Conservation (phyloP, 2,888 invertebrate species). For the Zygaena filipendulae region DNA sequence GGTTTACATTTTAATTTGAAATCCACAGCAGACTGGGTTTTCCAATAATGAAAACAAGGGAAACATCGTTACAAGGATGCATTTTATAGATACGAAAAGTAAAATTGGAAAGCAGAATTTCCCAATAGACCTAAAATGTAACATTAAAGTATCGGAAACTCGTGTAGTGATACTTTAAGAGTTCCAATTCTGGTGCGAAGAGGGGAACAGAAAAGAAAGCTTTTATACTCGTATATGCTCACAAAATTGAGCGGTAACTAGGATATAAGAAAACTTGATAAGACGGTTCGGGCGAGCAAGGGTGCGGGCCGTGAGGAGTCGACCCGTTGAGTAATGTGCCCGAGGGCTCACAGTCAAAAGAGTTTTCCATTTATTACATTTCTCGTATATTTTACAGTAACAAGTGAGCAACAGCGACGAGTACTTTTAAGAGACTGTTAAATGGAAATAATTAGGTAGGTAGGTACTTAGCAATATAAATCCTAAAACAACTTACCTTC, state of each 20-base stretch:
- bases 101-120: too few relatives aligned
- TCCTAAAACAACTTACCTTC: too few relatives aligned
- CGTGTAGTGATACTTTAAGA: slow-evolving; percentile 37
- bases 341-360: slow-evolving; percentile 58
- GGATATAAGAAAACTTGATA: slow-evolving; percentile 61
- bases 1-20: too few relatives aligned
- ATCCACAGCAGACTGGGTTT: slow-evolving; percentile 10
- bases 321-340: slow-evolving; percentile 54
- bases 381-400: slow-evolving; percentile 64
- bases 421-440: slow-evolving; percentile 43
- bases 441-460: slow-evolving; percentile 64
- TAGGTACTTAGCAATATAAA: too few relatives aligned
- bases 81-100: too few relatives aligned
- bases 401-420: slow-evolving; percentile 34
- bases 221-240: slow-evolving; percentile 51
- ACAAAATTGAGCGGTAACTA: slow-evolving; percentile 60
- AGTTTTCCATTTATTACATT: slow-evolving; percentile 68
- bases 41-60: too few relatives aligned
- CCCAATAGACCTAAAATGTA: slow-evolving; percentile 18
- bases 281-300: slow-evolving; percentile 41
- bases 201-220: slow-evolving; percentile 37
- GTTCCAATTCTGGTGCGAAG: slow-evolving; percentile 35
- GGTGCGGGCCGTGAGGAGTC: slow-evolving; percentile 38
- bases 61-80: too few relatives aligned
- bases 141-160: too few relatives aligned